Evolutionary conservation across 2,797 vertebrate genomes (phyloP).

Genomic region (Tenualosa ilisha): DNA sequence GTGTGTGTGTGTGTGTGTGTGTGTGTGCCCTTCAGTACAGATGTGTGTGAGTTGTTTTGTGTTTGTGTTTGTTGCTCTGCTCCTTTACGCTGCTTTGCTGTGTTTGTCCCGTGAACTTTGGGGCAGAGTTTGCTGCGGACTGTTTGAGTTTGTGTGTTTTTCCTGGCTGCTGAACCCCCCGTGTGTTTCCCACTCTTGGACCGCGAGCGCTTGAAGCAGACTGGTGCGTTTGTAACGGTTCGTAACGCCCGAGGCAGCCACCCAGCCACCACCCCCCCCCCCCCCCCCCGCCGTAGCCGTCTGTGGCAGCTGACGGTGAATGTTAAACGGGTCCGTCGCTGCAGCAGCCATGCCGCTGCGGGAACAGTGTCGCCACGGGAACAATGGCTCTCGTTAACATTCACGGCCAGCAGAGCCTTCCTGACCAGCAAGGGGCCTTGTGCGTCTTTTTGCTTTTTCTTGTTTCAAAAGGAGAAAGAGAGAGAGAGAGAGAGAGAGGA

Average conservation of each 20-base stretch:
- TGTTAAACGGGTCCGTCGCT: conserved; percentile 52
- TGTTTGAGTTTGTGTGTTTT: too few species aligned
- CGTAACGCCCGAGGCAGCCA: background rate
- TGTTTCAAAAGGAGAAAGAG: conserved; percentile 32
- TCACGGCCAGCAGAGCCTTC: conserved; percentile 50
- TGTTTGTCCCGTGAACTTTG: background rate
- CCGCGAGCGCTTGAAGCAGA: background rate
- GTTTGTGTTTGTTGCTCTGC: conserved; percentile 44
- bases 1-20: conserved; percentile 14
- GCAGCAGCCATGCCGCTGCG: background rate
- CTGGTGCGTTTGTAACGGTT: background rate
- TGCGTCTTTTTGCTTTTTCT: conserved; percentile 48
- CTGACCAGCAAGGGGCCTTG: conserved; percentile 21
- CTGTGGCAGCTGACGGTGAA: conserved; percentile 40
- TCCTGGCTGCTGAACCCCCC: too few species aligned
- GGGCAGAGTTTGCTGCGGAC: too few species aligned
- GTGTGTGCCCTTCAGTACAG: background rate
- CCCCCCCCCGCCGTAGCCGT: conserved; percentile 26
- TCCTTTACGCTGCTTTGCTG: conserved; percentile 36
- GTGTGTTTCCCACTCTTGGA: too few species aligned
- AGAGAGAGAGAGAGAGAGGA: background rate
- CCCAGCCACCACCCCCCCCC: background rate
- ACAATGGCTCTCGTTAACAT: conserved; percentile 59
- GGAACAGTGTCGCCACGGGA: conserved; percentile 46
- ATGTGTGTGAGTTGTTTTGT: background rate